Base-by-base conservation (phyloP, 2,113 vertebrate species). In the Montifringilla adamsi region DNA sequence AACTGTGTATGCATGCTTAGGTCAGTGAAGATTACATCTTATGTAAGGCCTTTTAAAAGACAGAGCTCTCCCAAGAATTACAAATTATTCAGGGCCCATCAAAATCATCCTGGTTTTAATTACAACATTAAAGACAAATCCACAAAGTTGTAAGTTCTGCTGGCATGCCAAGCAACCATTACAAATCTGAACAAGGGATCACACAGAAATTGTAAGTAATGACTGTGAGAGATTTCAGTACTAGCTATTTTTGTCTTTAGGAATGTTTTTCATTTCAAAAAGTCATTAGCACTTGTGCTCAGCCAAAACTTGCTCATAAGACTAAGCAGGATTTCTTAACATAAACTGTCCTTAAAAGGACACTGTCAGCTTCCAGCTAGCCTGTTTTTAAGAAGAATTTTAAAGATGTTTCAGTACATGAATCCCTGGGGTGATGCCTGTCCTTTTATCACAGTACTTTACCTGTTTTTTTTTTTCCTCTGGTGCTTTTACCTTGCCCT, bases 181-280 rank as follows among this genome's bases (percentile, higher is more conserved):
- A 60, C 53, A 86, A 92, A 86, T 93, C 52, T 92, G 86, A 64
- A 97, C 41, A 88, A 68, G 49, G 26, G 56, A 94, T 94, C 88
- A 92, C 70, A 93, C 17, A 90, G 80, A 64, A 96, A 92, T 87
- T 68, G 20, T 93, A 94, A 96, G 67, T 72, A 92, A 80, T 35
- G 53, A 55, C 79, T 90, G 73, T 52, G 83, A 93, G 88, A 94
- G 66, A 81, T 92, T 94, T 92, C 94, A 92, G 77, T 92, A 64
- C 58, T 70, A 35, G 76, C 92, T 96, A 90, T 94, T 96, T 95
- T 94, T 82, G 83, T 89, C 88, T 87, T 73, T 28, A 73, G 62
- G 85, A 92, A 84, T 95, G 88, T 64, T 96, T 90, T 84, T 93
- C 13, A 35, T 86, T 95, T 96, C 68, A 89, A 75, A 95, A 90